Conservation (phyloP, 2,113 vertebrate genomes). For the Lepisosteus oculatus region DNA sequence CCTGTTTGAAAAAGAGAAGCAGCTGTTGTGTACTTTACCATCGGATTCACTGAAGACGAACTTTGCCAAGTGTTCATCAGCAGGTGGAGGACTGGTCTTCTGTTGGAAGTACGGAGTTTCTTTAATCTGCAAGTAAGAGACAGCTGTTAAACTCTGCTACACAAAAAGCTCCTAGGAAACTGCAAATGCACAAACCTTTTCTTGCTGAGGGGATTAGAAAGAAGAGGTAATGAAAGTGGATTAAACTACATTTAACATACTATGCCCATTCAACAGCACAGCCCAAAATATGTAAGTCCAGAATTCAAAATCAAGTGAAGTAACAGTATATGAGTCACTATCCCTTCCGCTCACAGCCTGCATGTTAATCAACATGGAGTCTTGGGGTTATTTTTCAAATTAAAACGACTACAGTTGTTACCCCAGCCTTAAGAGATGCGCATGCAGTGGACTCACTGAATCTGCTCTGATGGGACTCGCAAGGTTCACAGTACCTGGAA, state of each 20-base stretch:
- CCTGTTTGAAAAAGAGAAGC: too few relatives aligned
- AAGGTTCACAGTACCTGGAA: conserved; percentile 74
- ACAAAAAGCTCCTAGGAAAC: too few relatives aligned
- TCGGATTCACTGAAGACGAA: conserved; percentile 78
- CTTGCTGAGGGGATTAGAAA: not conserved
- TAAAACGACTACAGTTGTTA: too few relatives aligned
- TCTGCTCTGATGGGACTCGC: too few relatives aligned
- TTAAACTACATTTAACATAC: not conserved
- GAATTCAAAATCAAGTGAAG: too few relatives aligned
- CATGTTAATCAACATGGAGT: too few relatives aligned
- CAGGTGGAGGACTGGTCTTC: conserved; percentile 75
- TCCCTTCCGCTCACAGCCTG: too few relatives aligned
- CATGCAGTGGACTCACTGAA: too few relatives aligned
- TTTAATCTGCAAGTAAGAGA: conserved; percentile 65
- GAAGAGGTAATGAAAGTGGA: not conserved
- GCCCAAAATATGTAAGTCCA: too few relatives aligned
- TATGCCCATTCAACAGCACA: not conserved
- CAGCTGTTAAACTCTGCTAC: not conserved
- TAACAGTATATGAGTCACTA: too few relatives aligned
- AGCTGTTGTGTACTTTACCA: conserved; percentile 40
- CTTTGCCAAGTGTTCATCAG: conserved; percentile 76
- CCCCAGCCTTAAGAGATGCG: too few relatives aligned
- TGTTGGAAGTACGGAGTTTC: conserved; percentile 94
- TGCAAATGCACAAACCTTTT: not conserved
- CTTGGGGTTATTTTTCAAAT: too few relatives aligned